These are phyloP conservation scores for Dichetophora obliterata DNA, from an alignment of 2,888 invertebrate species.

Conservation along the genomic window DNA sequence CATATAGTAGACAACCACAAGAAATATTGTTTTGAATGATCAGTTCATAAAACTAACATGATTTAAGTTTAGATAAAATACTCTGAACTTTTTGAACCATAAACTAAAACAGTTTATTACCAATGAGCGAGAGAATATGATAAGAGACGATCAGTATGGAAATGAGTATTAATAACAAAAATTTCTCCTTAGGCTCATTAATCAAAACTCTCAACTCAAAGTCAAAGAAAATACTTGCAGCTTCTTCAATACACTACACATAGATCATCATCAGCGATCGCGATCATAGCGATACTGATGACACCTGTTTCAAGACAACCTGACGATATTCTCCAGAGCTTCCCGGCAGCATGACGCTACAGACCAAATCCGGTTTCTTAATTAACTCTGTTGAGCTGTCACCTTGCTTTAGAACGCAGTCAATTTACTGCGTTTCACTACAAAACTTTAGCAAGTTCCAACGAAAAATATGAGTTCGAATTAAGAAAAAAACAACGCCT, in stretches of 20 bases:
- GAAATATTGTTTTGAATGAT: background rate
- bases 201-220: too few relatives aligned
- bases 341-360: background rate
- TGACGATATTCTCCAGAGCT: slow-evolving; percentile 36
- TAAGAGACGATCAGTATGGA: background rate
- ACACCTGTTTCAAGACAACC: slow-evolving; percentile 39
- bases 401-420: too few relatives aligned
- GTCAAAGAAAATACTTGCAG: too few relatives aligned
- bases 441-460: background rate
- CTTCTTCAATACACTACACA: too few relatives aligned
- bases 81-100: too few relatives aligned
- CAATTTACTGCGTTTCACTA: background rate
- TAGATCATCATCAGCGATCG: too few relatives aligned
- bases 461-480: background rate
- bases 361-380: too few relatives aligned
- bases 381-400: too few relatives aligned
- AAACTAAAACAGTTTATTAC: background rate
- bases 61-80: too few relatives aligned
- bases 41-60: background rate
- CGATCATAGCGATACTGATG: background rate
- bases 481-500: background rate
- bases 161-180: too few relatives aligned
- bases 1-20: background rate
- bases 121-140: background rate
- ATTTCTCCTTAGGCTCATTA: too few relatives aligned